These are phyloP conservation scores for Arvicola amphibius DNA, from an alignment of 2,797 vertebrate species.

Conservation along the genomic window DNA sequence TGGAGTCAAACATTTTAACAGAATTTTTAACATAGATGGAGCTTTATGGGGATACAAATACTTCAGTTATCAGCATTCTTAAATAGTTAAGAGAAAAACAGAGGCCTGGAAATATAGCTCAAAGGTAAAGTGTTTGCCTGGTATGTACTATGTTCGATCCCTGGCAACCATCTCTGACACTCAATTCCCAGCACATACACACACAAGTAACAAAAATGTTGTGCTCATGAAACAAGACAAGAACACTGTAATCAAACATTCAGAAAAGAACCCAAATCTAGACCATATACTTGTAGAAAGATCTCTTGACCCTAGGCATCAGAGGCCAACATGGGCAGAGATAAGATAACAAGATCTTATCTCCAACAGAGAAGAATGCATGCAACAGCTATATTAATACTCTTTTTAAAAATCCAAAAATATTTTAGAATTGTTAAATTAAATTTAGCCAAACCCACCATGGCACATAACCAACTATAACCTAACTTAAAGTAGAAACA, in stretches of 20 bases:
- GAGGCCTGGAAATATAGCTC: not conserved
- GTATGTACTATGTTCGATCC: not conserved
- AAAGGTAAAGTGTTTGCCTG: not conserved
- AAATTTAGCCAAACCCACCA: not conserved
- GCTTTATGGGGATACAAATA: not conserved
- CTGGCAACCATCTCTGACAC: not conserved
- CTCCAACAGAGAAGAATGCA: not conserved
- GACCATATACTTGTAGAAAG: not conserved
- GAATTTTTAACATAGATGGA: not conserved
- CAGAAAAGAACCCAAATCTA: not conserved
- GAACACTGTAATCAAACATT: not conserved
- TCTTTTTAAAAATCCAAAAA: not conserved
- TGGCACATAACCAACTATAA: not conserved
- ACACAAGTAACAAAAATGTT: not conserved
- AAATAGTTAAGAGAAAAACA: slow-evolving; percentile 19
- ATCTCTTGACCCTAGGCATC: not conserved
- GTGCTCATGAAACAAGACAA: not conserved
- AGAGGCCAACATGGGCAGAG: not conserved
- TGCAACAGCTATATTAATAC: not conserved
- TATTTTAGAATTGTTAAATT: not conserved
- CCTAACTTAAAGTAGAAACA: not conserved
- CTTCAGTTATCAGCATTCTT: not conserved
- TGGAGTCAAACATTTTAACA: not conserved
- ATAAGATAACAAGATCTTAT: not conserved
- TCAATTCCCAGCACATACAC: not conserved